Evolutionary conservation across 2,888 invertebrate species (phyloP).

Genomic region (Cenopis cana): DNA sequence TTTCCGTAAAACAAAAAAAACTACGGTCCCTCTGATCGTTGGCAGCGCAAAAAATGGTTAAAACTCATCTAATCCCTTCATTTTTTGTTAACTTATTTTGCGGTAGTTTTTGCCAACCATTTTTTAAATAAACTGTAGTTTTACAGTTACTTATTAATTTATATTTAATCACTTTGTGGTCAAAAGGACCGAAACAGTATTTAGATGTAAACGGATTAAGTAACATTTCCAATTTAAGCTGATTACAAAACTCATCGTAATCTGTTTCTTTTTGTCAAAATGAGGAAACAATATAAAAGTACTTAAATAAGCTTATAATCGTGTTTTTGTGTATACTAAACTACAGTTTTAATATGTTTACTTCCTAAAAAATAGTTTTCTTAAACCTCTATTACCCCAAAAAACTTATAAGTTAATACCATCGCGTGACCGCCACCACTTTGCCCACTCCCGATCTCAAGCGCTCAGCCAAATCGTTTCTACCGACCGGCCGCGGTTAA

Average conservation of each 20-base stretch:
- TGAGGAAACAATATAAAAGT: too few relatives aligned
- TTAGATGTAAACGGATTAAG: background rate
- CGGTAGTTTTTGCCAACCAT: background rate
- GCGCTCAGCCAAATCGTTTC: conserved; percentile 45
- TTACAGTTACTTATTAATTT: conserved; percentile 3
- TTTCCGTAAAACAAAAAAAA: conserved; percentile 8
- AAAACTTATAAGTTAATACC: conserved; percentile 17
- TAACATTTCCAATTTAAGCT: conserved; percentile 8
- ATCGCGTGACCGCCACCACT: conserved; percentile 45
- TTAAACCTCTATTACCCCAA: conserved; percentile 18
- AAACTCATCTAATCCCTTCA: conserved; percentile 8
- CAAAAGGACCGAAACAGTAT: conserved; percentile 7
- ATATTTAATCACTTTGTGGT: background rate
- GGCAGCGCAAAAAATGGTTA: conserved; percentile 4
- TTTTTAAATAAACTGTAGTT: background rate
- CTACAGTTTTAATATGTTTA: background rate
- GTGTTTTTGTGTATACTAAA: background rate
- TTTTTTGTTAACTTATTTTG: conserved; percentile 13
- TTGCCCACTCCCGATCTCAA: conserved; percentile 28
- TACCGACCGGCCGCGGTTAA: conserved; percentile 38
- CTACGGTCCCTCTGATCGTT: background rate
- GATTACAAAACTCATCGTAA: background rate
- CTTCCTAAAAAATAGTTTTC: background rate
- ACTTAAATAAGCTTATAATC: background rate
- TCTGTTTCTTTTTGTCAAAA: background rate